Conservation (phyloP, 2,797 vertebrate genomes). For the Poecilia velifera region DNA sequence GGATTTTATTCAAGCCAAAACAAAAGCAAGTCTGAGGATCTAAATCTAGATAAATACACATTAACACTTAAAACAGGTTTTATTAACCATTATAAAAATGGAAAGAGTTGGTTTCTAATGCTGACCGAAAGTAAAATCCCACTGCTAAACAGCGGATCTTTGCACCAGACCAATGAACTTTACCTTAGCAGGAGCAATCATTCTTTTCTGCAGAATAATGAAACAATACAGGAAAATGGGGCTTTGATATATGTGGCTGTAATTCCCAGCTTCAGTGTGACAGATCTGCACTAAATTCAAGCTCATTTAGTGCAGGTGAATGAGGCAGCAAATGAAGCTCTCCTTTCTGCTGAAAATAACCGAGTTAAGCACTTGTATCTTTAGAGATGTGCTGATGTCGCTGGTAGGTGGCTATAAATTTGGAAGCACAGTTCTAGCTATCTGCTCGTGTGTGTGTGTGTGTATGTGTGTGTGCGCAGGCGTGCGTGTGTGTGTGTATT, state of each 20-base stretch:
- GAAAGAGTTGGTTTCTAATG: neutral
- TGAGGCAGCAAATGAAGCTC: slow-evolving; percentile 13
- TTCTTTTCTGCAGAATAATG: slow-evolving; percentile 18
- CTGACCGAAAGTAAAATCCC: neutral
- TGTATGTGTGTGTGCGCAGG: too few species aligned
- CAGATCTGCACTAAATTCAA: slow-evolving; percentile 21
- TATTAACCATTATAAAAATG: neutral
- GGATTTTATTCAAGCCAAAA: slow-evolving; percentile 1
- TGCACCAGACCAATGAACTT: slow-evolving; percentile 16
- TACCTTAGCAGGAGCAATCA: slow-evolving; percentile 10
- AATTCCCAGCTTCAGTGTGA: slow-evolving; percentile 5
- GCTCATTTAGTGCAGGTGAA: slow-evolving; percentile 12
- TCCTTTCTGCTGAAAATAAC: slow-evolving; percentile 19
- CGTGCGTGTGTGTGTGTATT: slow-evolving; percentile 40
- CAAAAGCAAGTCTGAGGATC: neutral
- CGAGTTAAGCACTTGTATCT: slow-evolving; percentile 12
- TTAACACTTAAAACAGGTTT: slow-evolving; percentile 5
- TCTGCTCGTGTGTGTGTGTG: neutral
- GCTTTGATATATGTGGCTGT: neutral
- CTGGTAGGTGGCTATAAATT: slow-evolving; percentile 33
- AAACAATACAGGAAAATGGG: slow-evolving; percentile 13
- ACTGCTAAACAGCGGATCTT: slow-evolving; percentile 22
- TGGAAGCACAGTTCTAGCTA: slow-evolving; percentile 3
- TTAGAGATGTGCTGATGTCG: slow-evolving; percentile 26
- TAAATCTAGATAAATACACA: neutral